Evolutionary conservation across 2,113 vertebrate genomes (phyloP).

Genomic region (Sterna hirundo): DNA sequence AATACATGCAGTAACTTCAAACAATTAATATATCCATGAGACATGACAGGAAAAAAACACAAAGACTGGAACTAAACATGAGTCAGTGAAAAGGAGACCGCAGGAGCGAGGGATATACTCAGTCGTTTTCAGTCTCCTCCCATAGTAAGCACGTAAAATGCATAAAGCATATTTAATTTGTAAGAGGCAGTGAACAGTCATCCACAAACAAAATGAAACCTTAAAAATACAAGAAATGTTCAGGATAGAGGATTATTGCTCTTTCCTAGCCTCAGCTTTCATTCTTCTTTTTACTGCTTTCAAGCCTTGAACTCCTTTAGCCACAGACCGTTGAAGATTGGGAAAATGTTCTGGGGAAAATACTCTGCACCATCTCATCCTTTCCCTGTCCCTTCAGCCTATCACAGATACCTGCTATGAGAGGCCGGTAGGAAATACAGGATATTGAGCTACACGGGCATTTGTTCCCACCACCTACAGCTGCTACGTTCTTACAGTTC

Average conservation of each 20-base stretch:
- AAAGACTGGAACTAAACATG: neutral
- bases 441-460: neutral
- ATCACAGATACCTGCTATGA: neutral
- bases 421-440: neutral
- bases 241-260: neutral
- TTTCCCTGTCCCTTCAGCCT: neutral
- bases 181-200: neutral
- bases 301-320: neutral
- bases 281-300: neutral
- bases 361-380: neutral
- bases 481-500: neutral
- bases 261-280: neutral
- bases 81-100: neutral
- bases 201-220: neutral
- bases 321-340: neutral
- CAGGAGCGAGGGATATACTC: neutral
- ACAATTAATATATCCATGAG: neutral
- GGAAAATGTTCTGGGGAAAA: neutral
- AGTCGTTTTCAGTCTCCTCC: neutral
- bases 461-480: neutral
- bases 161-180: neutral
- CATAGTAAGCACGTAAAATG: neutral
- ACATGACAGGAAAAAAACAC: neutral
- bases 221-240: neutral
- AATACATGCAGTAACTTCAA: neutral